phyloP scores from a whole-genome alignment of 2,113 vertebrate genomes.

The Tamias sibiricus region DNA sequence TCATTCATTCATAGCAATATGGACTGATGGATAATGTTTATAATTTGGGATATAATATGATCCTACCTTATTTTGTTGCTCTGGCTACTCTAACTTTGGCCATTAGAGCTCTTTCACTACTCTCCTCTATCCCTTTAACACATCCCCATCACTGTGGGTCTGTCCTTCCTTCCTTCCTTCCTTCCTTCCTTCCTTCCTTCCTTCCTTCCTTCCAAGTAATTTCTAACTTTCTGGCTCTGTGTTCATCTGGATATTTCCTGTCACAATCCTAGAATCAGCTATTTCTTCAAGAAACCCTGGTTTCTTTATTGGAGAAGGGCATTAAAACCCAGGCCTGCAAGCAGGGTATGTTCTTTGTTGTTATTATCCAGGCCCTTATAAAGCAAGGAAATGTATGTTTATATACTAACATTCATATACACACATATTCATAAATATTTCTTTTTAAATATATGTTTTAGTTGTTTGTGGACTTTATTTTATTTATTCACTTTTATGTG shows the following conservation, averaged over 20 bases:
- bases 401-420: background rate
- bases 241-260: background rate
- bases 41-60: background rate
- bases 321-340: background rate
- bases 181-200: no score
- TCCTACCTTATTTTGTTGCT: background rate
- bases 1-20: background rate
- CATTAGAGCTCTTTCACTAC: background rate
- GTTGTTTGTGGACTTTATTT: no score
- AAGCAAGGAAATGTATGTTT: background rate
- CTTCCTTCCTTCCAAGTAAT: background rate
- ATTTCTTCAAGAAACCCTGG: background rate
- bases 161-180: background rate
- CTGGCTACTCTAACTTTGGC: background rate
- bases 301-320: background rate
- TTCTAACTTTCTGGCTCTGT: background rate
- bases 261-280: background rate
- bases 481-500: no score
- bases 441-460: no score
- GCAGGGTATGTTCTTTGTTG: background rate
- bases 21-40: background rate
- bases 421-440: background rate
- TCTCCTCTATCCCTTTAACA: background rate
- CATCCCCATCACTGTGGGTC: background rate
- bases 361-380: background rate